A percentile compares a stretch with the other conserved stretches of the same genome.
phyloP scores from a whole-genome alignment of 2,797 vertebrate species.

The Danio tinwini region DNA sequence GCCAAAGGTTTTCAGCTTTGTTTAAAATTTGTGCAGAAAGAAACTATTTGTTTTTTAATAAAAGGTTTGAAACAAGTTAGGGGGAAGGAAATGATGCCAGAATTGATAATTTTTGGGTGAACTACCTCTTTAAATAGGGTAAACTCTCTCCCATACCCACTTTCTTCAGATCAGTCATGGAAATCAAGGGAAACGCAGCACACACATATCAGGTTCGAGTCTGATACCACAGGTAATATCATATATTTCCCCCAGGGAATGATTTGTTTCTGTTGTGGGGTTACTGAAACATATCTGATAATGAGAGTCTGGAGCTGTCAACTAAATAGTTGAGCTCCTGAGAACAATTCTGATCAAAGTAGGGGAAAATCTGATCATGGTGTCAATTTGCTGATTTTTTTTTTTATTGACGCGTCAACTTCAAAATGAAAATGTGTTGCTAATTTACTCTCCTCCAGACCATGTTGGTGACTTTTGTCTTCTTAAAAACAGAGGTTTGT shows the following conservation, averaged over 20 bases:
- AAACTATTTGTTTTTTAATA: too few relatives aligned
- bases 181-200: slow-evolving; percentile 29
- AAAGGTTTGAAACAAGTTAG: neutral
- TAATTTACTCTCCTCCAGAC: too few relatives aligned
- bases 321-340: slow-evolving; percentile 6
- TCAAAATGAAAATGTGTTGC: too few relatives aligned
- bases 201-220: slow-evolving; percentile 52
- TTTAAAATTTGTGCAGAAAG: too few relatives aligned
- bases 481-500: too few relatives aligned
- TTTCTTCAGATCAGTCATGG: slow-evolving; percentile 31
- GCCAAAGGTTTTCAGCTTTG: too few relatives aligned
- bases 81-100: too few relatives aligned
- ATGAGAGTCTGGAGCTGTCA: neutral
- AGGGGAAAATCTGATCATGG: neutral
- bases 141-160: slow-evolving; percentile 21
- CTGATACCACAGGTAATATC: slow-evolving; percentile 70
- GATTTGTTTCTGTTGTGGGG: slow-evolving; percentile 65
- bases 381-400: too few relatives aligned
- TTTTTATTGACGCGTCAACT: too few relatives aligned
- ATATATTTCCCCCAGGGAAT: slow-evolving; percentile 60
- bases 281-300: slow-evolving; percentile 66
- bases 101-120: neutral
- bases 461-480: too few relatives aligned
- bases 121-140: neutral
- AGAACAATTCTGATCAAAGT: slow-evolving; percentile 16